Percentiles rank a stretch among this genome's conserved stretches.
Evolutionary conservation across 1,140 invertebrate species (phyloP).

Genomic region (Drosophila insularis): DNA sequence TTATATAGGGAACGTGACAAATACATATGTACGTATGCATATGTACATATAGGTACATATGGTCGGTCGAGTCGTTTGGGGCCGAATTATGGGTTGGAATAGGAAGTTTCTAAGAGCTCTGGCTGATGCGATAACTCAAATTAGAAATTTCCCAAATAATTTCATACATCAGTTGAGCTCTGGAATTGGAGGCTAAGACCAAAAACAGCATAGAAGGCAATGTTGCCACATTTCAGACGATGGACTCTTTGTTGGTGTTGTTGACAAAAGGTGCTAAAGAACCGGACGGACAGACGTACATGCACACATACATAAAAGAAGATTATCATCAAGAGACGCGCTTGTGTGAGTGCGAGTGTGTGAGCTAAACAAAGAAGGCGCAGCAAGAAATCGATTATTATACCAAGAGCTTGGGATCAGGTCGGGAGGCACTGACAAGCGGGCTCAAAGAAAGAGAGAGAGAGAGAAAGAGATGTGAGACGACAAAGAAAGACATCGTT

Average conservation of each 20-base stretch:
- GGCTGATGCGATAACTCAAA: conserved; percentile 68
- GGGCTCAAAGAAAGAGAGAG: conserved; percentile 25
- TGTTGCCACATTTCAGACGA: conserved; percentile 62
- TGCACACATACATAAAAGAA: conserved; percentile 27
- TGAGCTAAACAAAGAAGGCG: conserved; percentile 39
- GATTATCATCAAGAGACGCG: conserved; percentile 63
- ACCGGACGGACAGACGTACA: conserved; percentile 58
- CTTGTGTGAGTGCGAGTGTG: conserved; percentile 30
- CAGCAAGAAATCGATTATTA: conserved; percentile 75
- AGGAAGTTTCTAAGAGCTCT: neutral
- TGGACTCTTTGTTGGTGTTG: conserved; percentile 19
- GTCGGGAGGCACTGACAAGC: conserved; percentile 13
- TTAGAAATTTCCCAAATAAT: conserved; percentile 77
- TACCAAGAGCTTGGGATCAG: conserved; percentile 46
- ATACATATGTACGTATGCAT: neutral
- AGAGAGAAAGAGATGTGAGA: neutral
- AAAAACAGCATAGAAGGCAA: conserved; percentile 14
- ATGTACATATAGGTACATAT: conserved; percentile 27
- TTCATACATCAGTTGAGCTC: conserved; percentile 65
- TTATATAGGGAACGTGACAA: conserved; percentile 54
- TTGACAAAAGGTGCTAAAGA: conserved; percentile 76
- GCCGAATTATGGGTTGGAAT: too few relatives aligned
- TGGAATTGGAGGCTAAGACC: conserved; percentile 1
- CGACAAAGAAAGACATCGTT: conserved; percentile 39
- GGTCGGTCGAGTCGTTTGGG: neutral